Base-by-base conservation (phyloP, 2,888 invertebrate genomes). In the Mythimna pallens region DNA sequence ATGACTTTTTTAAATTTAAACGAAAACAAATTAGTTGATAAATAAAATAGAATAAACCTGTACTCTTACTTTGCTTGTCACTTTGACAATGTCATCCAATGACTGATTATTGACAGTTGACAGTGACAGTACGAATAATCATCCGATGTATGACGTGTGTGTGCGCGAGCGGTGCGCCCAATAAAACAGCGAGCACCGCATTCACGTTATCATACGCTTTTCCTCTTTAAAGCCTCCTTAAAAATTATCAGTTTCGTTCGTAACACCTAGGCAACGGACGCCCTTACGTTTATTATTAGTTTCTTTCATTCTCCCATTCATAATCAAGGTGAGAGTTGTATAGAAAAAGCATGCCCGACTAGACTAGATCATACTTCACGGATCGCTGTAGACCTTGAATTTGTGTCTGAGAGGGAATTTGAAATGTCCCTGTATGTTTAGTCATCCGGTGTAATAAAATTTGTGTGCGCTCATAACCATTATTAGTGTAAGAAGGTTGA, bases 401-500 rank as follows among this genome's bases (percentile, higher is more conserved):
- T 85, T 84, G 82, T 74, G 75, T 82, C 84, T 86, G 81, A 80
- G 84, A 87, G 84, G 86, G 85, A 90, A 89, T 89, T 88, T 84
- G 80, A 87, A 90, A 88, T 88, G 89, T 89, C 87, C 87, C 87
- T 88, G 73, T 85, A 72, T 82, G 86, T 90, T 90, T 90, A 90
- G 90, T 92, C 92, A 92, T 91, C 89, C 88, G 88, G 82, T 87
- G 85, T 82, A 76, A 84, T 88, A 88, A 87, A 89, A 87, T 86
- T 85, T 79, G 78, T 85, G 82, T 81, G 86, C 84, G 84, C 75
- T 83, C 75, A 64, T 84, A 75, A 64, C 64, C 78, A 81, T 80
- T 86, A 87, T 57, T 82, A 62, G 80, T 81, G 69, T 82, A 71
- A 76, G 73, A 73, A 82, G 75, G 68, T 62, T 76, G 61, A 80